Evolutionary conservation across 2,113 vertebrate species (phyloP), one percentile per base, ranked within the genome.

Genomic region (Eudorcas thomsonii): DNA sequence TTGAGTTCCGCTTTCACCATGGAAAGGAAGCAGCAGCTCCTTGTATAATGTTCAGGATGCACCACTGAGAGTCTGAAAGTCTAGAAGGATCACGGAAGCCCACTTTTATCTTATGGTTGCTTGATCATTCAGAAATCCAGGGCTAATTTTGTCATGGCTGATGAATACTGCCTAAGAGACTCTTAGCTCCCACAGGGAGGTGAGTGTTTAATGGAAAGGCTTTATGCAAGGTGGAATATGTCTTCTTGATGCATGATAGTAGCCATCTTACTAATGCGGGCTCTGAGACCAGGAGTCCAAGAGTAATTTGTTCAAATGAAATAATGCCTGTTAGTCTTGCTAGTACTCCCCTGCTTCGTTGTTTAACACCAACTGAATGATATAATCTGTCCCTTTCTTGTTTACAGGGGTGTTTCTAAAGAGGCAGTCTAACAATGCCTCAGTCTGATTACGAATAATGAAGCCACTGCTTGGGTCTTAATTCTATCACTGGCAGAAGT

Each of bases 271-370:
- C 91, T 96, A 97, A 96, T 85, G 87, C 4, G 90, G 87, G 95
- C 83, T 88, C 82, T 81, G 96, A 98, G 89, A 96, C 80, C 93
- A 77, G 62, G 91, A 86, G 67, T 97, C 85, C 77, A 94, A 57
- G 28, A 91, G 95, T 50, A 93, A 98, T 96, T 95, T 90, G 95
- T 96, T 95, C 89, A 81, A 88, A 96, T 95, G 87, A 96, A 98
- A 97, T 97, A 92, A 97, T 94, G 86, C 74, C n/a, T 88, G 52
- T 95, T 98, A 90, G 52, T 97, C 94, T 95, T 85, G 91, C 96
- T 94, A 81, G 77, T 33, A 83, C 62, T 97, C 82, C 90, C 80
- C 84, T 90, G 62, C 52, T 97, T 82, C 10, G 0, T 85, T 88
- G 90, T 93, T 97, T 96, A 97, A 96, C 87, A 78, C 80, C 67